phyloP scores from a whole-genome alignment of 2,888 invertebrate species.

The Stratiomys singularior region DNA sequence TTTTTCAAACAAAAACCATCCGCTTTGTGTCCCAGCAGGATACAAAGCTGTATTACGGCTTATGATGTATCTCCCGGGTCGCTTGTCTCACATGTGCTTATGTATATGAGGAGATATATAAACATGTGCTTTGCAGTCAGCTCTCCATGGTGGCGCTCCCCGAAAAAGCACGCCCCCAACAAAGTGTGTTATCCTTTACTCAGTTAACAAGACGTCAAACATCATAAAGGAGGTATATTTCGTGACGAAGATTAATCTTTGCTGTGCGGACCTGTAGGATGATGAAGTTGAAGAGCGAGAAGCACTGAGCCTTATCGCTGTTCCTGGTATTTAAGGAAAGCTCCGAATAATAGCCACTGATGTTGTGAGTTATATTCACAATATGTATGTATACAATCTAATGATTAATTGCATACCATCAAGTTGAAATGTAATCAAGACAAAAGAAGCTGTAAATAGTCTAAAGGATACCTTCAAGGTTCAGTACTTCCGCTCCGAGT shows the following conservation, averaged over 20 bases:
- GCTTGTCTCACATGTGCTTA: too few species aligned
- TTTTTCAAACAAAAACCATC: too few species aligned
- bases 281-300: constrained; percentile 1
- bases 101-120: too few species aligned
- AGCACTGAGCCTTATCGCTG: constrained; percentile 11
- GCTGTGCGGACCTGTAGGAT: background rate
- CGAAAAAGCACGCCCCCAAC: background rate
- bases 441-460: constrained; percentile 20
- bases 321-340: constrained; percentile 12
- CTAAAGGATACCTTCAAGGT: constrained; percentile 7
- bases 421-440: constrained; percentile 27
- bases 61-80: too few species aligned
- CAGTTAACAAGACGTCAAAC: constrained; percentile 45
- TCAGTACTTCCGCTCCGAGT: background rate
- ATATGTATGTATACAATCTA: background rate
- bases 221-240: constrained; percentile 44
- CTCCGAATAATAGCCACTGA: background rate
- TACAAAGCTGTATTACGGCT: too few species aligned
- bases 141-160: too few species aligned
- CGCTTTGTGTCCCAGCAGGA: too few species aligned
- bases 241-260: constrained; percentile 45
- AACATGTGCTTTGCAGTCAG: too few species aligned
- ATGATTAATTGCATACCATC: constrained; percentile 42
- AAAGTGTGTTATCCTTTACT: constrained; percentile 19
- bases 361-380: background rate